Evolutionary conservation across 1,140 invertebrate species (phyloP).

Genomic region (Bicyclus anynana): DNA sequence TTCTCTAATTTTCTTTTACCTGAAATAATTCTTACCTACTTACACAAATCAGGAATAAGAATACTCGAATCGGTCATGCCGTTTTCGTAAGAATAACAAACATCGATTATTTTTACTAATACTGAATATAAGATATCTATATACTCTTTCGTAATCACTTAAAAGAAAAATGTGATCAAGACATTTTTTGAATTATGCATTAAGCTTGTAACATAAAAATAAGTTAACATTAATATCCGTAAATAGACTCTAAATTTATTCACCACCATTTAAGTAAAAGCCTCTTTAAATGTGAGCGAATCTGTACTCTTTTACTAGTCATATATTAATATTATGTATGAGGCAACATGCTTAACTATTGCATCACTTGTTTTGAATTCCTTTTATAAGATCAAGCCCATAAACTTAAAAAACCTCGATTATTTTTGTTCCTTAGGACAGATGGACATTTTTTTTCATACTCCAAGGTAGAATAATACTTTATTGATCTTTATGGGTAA

Average conservation of each 20-base stretch:
- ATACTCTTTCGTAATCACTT: no score
- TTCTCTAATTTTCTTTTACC: no score
- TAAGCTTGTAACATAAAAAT: background rate
- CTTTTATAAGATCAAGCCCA: constrained; percentile 10
- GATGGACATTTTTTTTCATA: background rate
- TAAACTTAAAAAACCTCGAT: constrained; percentile 9
- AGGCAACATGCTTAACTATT: constrained; percentile 45
- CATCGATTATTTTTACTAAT: no score
- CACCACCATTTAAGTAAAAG: background rate
- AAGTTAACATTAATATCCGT: no score
- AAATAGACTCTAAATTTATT: no score
- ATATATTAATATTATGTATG: constrained; percentile 27
- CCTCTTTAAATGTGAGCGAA: background rate
- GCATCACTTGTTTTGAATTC: constrained; percentile 33
- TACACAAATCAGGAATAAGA: no score
- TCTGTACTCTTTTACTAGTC: background rate
- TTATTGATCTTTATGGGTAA: no score
- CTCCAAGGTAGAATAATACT: no score
- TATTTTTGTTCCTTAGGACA: background rate
- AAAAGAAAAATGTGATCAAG: background rate
- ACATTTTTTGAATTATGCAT: background rate
- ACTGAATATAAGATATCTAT: no score
- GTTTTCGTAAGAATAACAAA: no score
- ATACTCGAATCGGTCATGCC: no score
- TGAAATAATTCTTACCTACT: no score